phyloP scores from a whole-genome alignment of 1,140 invertebrate species.

The Apis dorsata region DNA sequence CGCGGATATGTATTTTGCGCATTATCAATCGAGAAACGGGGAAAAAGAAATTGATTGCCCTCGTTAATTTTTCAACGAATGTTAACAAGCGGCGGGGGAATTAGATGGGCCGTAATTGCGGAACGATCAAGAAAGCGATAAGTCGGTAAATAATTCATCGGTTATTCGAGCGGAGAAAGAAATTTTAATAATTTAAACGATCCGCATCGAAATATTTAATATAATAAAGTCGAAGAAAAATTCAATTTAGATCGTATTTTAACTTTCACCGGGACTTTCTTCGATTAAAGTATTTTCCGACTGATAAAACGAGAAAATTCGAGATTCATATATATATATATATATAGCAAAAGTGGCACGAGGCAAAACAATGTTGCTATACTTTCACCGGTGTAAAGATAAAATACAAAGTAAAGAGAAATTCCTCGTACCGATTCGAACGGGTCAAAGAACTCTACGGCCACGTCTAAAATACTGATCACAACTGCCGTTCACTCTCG shows the following conservation, averaged over 20 bases:
- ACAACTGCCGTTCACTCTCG: neutral
- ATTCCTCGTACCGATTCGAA: slow-evolving; percentile 34
- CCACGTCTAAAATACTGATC: slow-evolving; percentile 35
- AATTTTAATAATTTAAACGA: neutral
- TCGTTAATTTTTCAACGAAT: slow-evolving; percentile 1
- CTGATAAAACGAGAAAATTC: slow-evolving; percentile 26
- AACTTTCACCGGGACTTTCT: slow-evolving; percentile 20
- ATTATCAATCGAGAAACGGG: neutral
- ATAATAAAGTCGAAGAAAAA: neutral
- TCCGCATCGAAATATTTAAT: neutral
- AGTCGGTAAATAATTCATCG: neutral
- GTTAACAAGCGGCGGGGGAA: neutral
- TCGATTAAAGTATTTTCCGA: neutral
- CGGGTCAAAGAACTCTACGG: slow-evolving; percentile 53
- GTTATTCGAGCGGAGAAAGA: neutral
- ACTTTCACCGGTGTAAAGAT: slow-evolving; percentile 56
- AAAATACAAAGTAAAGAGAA: slow-evolving; percentile 36
- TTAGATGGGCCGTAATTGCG: neutral
- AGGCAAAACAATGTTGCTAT: slow-evolving; percentile 19
- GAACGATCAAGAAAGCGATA: neutral
- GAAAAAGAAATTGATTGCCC: neutral
- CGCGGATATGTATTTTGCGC: neutral
- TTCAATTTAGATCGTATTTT: too few species aligned
- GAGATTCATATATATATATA: slow-evolving; percentile 8
- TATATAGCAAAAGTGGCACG: neutral